A percentile compares a stretch with the other conserved stretches of the same genome.
These are phyloP conservation scores for Drosophila tripunctata DNA, from an alignment of 2,888 invertebrate species.

Conservation along the genomic window DNA sequence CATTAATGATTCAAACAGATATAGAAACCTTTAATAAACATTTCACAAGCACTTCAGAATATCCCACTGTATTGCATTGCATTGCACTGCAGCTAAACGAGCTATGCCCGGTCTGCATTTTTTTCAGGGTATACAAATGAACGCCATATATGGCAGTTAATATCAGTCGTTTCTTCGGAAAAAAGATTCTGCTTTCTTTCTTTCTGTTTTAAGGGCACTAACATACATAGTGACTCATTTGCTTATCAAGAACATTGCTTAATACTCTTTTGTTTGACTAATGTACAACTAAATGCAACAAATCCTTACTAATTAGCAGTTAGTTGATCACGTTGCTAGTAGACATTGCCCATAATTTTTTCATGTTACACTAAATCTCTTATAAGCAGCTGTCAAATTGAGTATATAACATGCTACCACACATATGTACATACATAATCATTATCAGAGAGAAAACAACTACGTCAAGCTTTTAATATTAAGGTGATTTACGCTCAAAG, in stretches of 20 bases:
- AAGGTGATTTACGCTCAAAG: slow-evolving; percentile 30
- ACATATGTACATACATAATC: too few relatives aligned
- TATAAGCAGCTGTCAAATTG: slow-evolving; percentile 20
- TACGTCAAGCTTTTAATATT: slow-evolving; percentile 31
- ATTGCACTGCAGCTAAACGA: too few relatives aligned
- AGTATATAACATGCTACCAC: too few relatives aligned
- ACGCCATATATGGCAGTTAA: not conserved
- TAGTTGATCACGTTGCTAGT: slow-evolving; percentile 36
- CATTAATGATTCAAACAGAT: slow-evolving; percentile 7
- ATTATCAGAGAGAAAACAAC: slow-evolving; percentile 7
- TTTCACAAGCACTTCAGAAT: not conserved
- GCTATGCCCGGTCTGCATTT: not conserved
- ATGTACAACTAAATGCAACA: slow-evolving; percentile 8
- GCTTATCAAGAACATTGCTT: slow-evolving; percentile 34
- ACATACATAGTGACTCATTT: slow-evolving; percentile 34
- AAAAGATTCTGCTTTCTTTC: not conserved
- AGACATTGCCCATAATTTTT: not conserved
- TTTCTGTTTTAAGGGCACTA: not conserved
- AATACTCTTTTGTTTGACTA: slow-evolving; percentile 3
- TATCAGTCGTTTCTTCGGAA: not conserved
- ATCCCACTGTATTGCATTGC: not conserved
- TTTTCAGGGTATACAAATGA: not conserved
- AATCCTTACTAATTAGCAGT: slow-evolving; percentile 14
- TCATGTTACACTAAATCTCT: slow-evolving; percentile 10
- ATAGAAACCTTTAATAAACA: not conserved